phyloP scores from a whole-genome alignment of 2,797 vertebrate genomes.

The Rhincodon typus region DNA sequence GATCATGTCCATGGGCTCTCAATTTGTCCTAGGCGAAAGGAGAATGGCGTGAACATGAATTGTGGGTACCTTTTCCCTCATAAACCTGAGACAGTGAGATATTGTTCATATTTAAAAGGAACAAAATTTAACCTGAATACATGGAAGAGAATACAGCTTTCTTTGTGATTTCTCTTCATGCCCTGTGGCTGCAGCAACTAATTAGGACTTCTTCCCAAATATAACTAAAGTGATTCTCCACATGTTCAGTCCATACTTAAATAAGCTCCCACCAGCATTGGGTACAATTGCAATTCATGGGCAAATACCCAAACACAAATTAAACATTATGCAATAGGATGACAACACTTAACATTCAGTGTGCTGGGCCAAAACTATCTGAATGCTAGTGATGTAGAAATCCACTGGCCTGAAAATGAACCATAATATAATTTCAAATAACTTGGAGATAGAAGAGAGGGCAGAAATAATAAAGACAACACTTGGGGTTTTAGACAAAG shows the following conservation, averaged over 20 bases:
- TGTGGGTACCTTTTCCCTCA: too few species aligned
- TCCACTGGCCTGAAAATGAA: background rate
- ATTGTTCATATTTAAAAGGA: too few species aligned
- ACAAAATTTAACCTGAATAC: too few species aligned
- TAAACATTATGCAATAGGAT: background rate
- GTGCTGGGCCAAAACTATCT: too few species aligned
- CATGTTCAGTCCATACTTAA: background rate
- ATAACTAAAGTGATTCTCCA: background rate
- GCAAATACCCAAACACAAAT: background rate
- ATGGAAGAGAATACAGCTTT: too few species aligned
- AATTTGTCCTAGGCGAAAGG: too few species aligned
- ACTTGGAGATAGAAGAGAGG: background rate
- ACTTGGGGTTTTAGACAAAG: background rate
- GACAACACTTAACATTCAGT: background rate
- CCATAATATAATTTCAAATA: background rate
- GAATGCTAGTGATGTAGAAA: background rate
- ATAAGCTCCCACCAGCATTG: background rate
- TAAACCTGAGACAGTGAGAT: too few species aligned
- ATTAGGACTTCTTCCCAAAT: background rate
- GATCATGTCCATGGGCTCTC: too few species aligned
- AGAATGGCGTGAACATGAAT: too few species aligned
- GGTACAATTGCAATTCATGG: background rate
- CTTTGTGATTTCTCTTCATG: background rate
- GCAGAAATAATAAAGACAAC: background rate
- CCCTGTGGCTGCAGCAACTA: background rate